Evolutionary conservation across 1,140 invertebrate species (phyloP), one percentile per base, ranked within the genome.

Genomic region (Harpegnathos saltator): DNA sequence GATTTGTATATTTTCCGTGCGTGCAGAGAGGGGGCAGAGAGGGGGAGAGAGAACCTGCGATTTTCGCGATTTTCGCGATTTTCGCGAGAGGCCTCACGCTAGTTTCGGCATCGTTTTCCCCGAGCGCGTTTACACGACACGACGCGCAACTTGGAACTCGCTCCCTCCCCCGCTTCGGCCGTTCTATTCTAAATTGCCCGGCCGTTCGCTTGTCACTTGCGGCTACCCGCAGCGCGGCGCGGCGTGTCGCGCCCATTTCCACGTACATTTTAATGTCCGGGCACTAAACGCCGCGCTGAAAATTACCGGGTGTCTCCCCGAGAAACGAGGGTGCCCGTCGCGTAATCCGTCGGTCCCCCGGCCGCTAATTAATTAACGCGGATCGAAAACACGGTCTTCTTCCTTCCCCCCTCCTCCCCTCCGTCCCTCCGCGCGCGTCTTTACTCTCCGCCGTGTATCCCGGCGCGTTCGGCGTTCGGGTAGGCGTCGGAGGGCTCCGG

Each of bases 331-430:
- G 54, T 62, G 26, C 80, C 24, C 33, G 15, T 81, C 66, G 77
- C 24, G 9, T 50, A 59, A 15, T n/a, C 26, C 63, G 61, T 77
- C 22, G n/a, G n/a, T 77, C 17, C 11, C 33, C 58, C 17, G 68
- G 56, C 26, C 33, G 26, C 22, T 77, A 75, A 82, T 82, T 82
- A 78, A 82, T 75, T 73, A 82, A 82, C 78, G 69, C 59, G 12
- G 44, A 75, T 74, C 44, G 68, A 75, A 38, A 82, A 24, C 14
- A 75, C 72, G 50, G 22, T 54, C n/a, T 19, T 71, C 65, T 22
- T 38, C 19, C 38, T 68, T 38, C 44, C 9, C 44, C 65, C 22
- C 19, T 19, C 63, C 24, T 29, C 29, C 15, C 15, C 4, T 24
- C 48, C 29, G 17, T 17, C 33, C 58, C 38, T 19, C 24, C 38